Evolutionary conservation across 2,888 invertebrate species (phyloP), one percentile per base, ranked within the genome.

Genomic region (Heliconius aoede): DNA sequence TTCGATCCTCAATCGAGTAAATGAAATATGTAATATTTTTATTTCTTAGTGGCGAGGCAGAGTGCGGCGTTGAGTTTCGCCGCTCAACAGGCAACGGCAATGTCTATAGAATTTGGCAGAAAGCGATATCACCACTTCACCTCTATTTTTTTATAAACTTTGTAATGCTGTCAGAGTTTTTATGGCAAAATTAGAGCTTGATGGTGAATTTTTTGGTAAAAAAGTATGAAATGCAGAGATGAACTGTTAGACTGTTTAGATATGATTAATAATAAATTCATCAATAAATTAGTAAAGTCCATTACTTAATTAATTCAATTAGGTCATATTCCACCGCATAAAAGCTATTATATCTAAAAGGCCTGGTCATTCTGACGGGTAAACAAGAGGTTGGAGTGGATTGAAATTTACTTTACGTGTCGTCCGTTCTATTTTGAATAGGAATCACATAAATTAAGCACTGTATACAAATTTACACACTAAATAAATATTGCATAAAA

Each of bases 281-380:
- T 68, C 5, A 13, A 36, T 51, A 55, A n/a, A 69, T 69, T 69
- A 32, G 15, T n/a, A 3, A 28, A 32, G 55, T n/a, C 24, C 30
- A 51, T 69, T 32, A 30, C n/a, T 32, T 69, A 69, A 69, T 55
- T 69, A 55, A 69, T 30, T 69, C 30, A 55, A 69, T 69, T 69
- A 69, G 69, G 28, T 28, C 69, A 30, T 55, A 30, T 55, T 55
- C 15, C 46, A 32, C 69, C 30, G 21, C n/a, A 69, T 24, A 55
- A 30, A 55, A 55, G 69, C 69, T 24, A 26, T 51, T 69, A n/a
- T 21, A 8, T 8, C 55, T 55, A 32, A 69, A 69, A 69, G 32
- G 69, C 69, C 11, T 28, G 68, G 46, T 46, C 11, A 46, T 28
- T 46, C 11, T 68, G 30, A 68, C 30, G 30, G 51, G 55, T 69